phyloP scores from a whole-genome alignment of 2,797 vertebrate species.

The Gallinago nigripennis region DNA sequence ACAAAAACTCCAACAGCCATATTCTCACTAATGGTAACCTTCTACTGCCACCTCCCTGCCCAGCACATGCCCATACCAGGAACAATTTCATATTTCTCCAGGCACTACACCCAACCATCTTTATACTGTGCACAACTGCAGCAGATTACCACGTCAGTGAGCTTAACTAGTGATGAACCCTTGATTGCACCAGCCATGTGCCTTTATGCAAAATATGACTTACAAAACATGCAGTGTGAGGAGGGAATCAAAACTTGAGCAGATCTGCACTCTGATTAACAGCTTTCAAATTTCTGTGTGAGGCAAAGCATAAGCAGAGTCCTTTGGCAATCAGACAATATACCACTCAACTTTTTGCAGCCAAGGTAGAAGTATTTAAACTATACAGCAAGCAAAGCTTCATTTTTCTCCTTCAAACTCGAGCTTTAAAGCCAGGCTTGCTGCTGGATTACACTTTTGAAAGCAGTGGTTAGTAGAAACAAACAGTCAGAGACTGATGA shows the following conservation, averaged over 20 bases:
- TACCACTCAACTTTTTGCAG: not conserved
- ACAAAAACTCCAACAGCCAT: not conserved
- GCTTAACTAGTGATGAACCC: not conserved
- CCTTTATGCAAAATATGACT: not conserved
- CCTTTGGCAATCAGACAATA: not conserved
- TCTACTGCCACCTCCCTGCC: not conserved
- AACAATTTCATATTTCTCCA: not conserved
- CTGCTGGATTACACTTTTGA: not conserved
- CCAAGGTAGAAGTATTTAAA: not conserved
- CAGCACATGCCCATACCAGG: not conserved
- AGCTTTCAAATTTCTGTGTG: not conserved
- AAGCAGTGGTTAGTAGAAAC: not conserved
- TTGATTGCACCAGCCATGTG: not conserved
- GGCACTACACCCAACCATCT: not conserved
- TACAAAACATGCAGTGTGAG: not conserved
- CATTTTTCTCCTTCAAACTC: not conserved
- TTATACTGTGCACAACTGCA: not conserved
- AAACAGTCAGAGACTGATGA: not conserved
- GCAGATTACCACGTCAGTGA: not conserved
- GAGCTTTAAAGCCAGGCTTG: not conserved
- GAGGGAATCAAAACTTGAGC: not conserved
- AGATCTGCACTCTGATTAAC: not conserved
- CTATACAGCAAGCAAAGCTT: not conserved
- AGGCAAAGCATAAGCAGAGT: not conserved
- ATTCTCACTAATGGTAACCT: not conserved